These are phyloP conservation scores for Phania funesta DNA, from an alignment of 2,888 invertebrate genomes.

Conservation along the genomic window DNA sequence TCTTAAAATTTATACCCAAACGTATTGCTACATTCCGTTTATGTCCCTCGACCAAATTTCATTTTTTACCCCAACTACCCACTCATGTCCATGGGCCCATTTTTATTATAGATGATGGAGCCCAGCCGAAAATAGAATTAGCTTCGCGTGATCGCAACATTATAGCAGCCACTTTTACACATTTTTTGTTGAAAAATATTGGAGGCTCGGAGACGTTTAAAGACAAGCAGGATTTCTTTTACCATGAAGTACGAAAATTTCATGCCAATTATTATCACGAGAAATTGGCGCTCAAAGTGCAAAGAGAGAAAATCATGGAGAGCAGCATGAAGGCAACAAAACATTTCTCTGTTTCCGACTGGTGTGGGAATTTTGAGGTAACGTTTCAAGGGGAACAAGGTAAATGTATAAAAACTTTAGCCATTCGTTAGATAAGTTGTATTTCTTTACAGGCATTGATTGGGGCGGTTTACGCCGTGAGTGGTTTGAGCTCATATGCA, in stretches of 20 bases:
- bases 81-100: constrained; percentile 82
- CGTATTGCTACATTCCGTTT: constrained; percentile 93
- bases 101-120: constrained; percentile 94
- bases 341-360: constrained; percentile 91
- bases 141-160: constrained; percentile 92
- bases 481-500: constrained; percentile 96
- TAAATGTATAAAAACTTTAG: constrained; percentile 72
- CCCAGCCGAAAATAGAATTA: constrained; percentile 91
- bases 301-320: constrained; percentile 89
- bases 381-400: constrained; percentile 97
- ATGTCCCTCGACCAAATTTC: constrained; percentile 95
- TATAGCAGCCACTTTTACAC: constrained; percentile 95
- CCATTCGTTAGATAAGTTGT: neutral
- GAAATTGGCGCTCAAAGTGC: constrained; percentile 90
- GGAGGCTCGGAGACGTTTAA: constrained; percentile 97
- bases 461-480: constrained; percentile 96
- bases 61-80: constrained; percentile 82
- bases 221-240: constrained; percentile 89
- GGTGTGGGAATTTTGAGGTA: constrained; percentile 97
- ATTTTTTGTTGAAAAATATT: constrained; percentile 94
- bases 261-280: constrained; percentile 94
- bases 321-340: constrained; percentile 92
- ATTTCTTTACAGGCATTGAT: constrained; percentile 86
- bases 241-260: constrained; percentile 90
- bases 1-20: constrained; percentile 95